Evolutionary conservation across 2,888 invertebrate species (phyloP).

Genomic region (Villa cingulata): DNA sequence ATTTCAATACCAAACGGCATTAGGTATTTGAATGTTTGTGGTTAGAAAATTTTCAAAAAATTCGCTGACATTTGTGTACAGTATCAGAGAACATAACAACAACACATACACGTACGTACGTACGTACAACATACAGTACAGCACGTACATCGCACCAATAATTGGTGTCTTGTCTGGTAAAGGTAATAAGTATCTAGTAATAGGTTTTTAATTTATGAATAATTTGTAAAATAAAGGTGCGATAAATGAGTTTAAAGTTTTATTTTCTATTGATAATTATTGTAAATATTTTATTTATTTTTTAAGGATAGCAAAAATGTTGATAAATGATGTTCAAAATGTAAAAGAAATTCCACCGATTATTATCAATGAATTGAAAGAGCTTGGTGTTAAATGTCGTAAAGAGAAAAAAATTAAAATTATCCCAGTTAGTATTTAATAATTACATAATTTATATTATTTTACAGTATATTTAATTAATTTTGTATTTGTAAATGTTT

Average conservation of each 20-base stretch:
- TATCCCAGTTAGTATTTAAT: constrained; percentile 35
- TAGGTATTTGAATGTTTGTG: too few relatives aligned
- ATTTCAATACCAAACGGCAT: too few relatives aligned
- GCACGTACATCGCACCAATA: too few relatives aligned
- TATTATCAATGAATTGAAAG: constrained; percentile 51
- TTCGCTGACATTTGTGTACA: background rate
- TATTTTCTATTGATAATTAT: too few relatives aligned
- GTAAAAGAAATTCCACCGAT: constrained; percentile 42
- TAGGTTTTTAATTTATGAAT: background rate
- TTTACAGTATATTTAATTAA: background rate
- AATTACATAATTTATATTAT: background rate
- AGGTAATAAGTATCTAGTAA: background rate
- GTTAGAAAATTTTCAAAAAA: background rate
- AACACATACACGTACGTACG: too few relatives aligned
- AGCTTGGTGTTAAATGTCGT: constrained; percentile 56
- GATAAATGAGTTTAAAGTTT: too few relatives aligned
- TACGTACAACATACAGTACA: too few relatives aligned
- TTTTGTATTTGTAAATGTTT: background rate
- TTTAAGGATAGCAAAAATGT: constrained; percentile 32
- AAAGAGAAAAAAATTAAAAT: constrained; percentile 50
- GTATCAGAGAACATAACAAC: too few relatives aligned
- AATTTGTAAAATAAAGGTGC: background rate
- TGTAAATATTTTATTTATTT: too few relatives aligned
- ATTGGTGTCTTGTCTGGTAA: background rate
- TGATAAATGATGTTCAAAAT: constrained; percentile 41